Conservation (phyloP, 1,140 invertebrate species). For the Zaprionus lachaisei region DNA sequence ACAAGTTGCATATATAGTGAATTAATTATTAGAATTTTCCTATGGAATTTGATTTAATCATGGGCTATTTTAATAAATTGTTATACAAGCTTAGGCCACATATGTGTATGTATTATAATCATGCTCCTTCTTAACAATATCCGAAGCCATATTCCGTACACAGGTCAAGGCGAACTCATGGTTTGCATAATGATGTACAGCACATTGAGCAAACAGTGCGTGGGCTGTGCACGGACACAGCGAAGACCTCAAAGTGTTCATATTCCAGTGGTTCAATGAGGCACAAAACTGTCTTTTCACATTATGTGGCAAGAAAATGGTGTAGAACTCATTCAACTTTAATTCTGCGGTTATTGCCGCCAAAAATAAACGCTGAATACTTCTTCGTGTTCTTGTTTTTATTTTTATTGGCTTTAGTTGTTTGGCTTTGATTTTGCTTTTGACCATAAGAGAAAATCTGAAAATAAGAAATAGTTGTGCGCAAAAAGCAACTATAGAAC, state of each 20-base stretch:
- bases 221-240: slow-evolving; percentile 19
- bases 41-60: neutral
- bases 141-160: slow-evolving; percentile 28
- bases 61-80: neutral
- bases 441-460: slow-evolving; percentile 11
- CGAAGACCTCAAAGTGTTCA: slow-evolving; percentile 25
- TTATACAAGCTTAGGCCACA: neutral
- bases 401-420: slow-evolving; percentile 10
- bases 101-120: neutral
- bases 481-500: slow-evolving; percentile 14
- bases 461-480: slow-evolving; percentile 13
- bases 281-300: slow-evolving; percentile 35
- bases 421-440: slow-evolving; percentile 6
- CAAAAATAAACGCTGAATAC: slow-evolving; percentile 46
- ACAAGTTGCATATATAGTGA: neutral
- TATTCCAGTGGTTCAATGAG: slow-evolving; percentile 36
- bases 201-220: slow-evolving; percentile 52
- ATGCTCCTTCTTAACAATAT: slow-evolving; percentile 4
- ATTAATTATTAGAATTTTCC: neutral
- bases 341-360: slow-evolving; percentile 40
- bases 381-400: slow-evolving; percentile 15
- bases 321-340: slow-evolving; percentile 31
- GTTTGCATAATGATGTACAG: slow-evolving; percentile 54
- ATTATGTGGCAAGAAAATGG: slow-evolving; percentile 53
- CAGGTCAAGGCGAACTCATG: slow-evolving; percentile 49